These are phyloP conservation scores for Drosophila ananassae DNA, from an alignment of 1,140 invertebrate genomes.

Conservation along the genomic window DNA sequence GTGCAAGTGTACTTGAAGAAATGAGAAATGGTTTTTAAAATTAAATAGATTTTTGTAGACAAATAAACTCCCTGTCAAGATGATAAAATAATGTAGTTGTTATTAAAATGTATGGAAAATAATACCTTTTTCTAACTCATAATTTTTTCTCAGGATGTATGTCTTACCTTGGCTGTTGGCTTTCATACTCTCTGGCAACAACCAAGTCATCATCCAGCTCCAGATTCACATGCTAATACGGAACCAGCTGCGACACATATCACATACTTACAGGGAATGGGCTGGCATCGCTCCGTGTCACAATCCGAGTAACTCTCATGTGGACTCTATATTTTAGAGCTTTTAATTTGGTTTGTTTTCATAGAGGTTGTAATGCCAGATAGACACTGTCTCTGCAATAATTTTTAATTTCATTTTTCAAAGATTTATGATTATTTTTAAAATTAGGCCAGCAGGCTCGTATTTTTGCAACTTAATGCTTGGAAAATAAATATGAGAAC, in stretches of 20 bases:
- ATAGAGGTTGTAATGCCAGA: neutral
- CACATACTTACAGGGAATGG: slow-evolving; percentile 69
- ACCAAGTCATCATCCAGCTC: slow-evolving; percentile 39
- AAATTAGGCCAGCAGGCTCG: neutral
- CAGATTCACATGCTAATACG: slow-evolving; percentile 15
- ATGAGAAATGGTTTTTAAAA: neutral
- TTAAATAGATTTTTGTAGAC: neutral
- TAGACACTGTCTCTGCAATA: no score
- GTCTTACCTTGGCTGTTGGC: slow-evolving; percentile 27
- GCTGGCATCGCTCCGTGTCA: slow-evolving; percentile 65
- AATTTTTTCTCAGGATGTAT: neutral
- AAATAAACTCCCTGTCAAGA: neutral
- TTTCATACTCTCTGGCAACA: slow-evolving; percentile 30
- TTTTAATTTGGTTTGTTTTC: neutral
- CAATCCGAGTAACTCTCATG: slow-evolving; percentile 19
- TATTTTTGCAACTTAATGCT: slow-evolving; percentile 9
- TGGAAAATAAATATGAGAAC: neutral
- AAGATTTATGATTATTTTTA: neutral
- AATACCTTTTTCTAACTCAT: neutral
- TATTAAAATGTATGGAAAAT: no score
- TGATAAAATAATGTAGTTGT: no score
- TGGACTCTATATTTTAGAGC: neutral
- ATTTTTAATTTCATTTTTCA: no score
- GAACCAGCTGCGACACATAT: slow-evolving; percentile 41
- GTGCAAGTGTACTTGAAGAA: slow-evolving; percentile 4